Evolutionary conservation across 2,888 invertebrate genomes (phyloP), one percentile per base, ranked within the genome.

Genomic region (Ctena decussata): DNA sequence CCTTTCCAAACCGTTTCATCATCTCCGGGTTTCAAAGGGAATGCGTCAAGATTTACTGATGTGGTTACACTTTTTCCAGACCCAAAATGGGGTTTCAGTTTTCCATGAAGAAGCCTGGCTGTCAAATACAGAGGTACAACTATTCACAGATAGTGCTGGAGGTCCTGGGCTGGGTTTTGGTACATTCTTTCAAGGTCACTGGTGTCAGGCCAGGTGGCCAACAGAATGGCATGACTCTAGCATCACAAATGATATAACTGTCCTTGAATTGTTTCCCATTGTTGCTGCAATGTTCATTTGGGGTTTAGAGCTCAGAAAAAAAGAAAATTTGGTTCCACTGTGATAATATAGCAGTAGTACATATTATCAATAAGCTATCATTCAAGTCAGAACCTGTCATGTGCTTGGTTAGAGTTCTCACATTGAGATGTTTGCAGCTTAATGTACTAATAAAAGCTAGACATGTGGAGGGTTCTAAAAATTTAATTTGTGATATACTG

Each of bases 21-120:
- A 49, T 21, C 18, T 49, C 21, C 49, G 49, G 21, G 30, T 65
- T 0, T 77, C 8, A 11, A 24, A 27, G 30, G 74, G 46, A 3
- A 65, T 80, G 24, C 18, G 39, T 18, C 32, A 11, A 57, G 80
- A 84, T 32, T 41, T 78, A 21, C 24, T 69, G 5, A 41, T 82
- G 35, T 85, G 73, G 82, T 39, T 79, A 41, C 21, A 37, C 21
- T 82, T 81, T 27, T 70, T 75, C 21, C 18, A 39, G 11, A 39
- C 46, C 18, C 77, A 44, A 41, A 85, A 85, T 57, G 85, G 81
- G 0, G 46, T 81, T 0, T 73, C 77, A 6, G 37, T 77, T 0
- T 84, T 84, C 49, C 37, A 44, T 46, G 81, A 81, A 39, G 0
- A 37, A 12, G 30, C n/a, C 37, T 82, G 82, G 82, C 18, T 27